phyloP scores from a whole-genome alignment of 2,113 vertebrate genomes.

The Pteropus alecto region DNA sequence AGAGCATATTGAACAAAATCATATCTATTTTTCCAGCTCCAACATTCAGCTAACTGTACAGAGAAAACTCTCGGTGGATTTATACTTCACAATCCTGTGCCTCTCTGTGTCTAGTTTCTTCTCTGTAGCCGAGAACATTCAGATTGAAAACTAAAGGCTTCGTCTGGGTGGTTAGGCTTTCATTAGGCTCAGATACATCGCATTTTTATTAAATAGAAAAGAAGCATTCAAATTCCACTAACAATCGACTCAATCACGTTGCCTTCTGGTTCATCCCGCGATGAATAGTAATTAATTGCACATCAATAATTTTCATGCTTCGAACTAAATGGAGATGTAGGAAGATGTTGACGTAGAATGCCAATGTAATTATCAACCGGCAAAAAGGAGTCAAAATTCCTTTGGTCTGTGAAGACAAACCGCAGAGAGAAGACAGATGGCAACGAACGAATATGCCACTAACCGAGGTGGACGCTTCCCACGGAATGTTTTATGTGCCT shows the following conservation, averaged over 20 bases:
- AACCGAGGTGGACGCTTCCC: neutral
- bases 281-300: slow-evolving; percentile 11
- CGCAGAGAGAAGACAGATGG: neutral
- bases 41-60: neutral
- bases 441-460: neutral
- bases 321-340: neutral
- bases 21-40: neutral
- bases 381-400: neutral
- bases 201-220: slow-evolving; percentile 17
- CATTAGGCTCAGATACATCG: neutral
- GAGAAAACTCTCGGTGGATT: neutral
- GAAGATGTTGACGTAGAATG: neutral
- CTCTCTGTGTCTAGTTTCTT: neutral
- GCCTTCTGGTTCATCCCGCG: neutral
- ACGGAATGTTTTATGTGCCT: fast-evolving
- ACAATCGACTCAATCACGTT: neutral
- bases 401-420: neutral
- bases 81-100: neutral
- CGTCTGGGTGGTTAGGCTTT: neutral
- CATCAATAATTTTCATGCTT: neutral
- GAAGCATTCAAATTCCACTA: neutral
- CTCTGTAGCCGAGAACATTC: neutral
- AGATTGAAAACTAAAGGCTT: neutral
- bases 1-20: neutral
- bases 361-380: neutral